Evolutionary conservation across 2,797 vertebrate species (phyloP).

Genomic region (Sylvilagus floridanus): DNA sequence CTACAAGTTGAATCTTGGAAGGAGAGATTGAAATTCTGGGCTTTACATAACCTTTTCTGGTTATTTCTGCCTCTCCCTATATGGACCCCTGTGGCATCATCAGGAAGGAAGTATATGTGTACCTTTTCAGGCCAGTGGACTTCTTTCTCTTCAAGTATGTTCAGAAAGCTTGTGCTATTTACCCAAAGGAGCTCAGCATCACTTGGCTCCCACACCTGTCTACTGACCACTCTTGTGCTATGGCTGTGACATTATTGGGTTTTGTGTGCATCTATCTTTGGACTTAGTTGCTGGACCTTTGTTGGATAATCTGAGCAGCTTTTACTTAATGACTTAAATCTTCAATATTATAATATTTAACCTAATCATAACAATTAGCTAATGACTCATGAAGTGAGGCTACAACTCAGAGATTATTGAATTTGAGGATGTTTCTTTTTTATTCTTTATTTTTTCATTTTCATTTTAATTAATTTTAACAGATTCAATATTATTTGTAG

Average conservation of each 20-base stretch:
- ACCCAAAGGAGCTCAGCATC: not conserved
- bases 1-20: not conserved
- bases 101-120: not conserved
- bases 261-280: not conserved
- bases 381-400: not conserved
- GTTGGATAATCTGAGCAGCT: not conserved
- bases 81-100: not conserved
- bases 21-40: not conserved
- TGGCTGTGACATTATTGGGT: not conserved
- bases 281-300: not conserved
- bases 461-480: too few relatives aligned
- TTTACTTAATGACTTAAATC: slow-evolving; percentile 1
- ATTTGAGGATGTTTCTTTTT: not conserved
- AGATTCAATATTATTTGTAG: too few relatives aligned
- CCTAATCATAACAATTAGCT: not conserved
- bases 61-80: accelerated
- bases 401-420: not conserved
- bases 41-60: not conserved
- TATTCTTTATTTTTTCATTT: too few relatives aligned
- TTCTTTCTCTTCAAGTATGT: not conserved
- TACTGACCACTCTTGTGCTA: not conserved
- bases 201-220: not conserved
- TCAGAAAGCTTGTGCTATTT: not conserved
- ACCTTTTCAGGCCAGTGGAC: accelerated
- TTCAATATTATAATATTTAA: not conserved